A percentile compares a stretch with the other conserved stretches of the same genome.
These are phyloP conservation scores for Pachypanchax playfairii DNA, from an alignment of 2,113 vertebrate genomes.

Conservation along the genomic window DNA sequence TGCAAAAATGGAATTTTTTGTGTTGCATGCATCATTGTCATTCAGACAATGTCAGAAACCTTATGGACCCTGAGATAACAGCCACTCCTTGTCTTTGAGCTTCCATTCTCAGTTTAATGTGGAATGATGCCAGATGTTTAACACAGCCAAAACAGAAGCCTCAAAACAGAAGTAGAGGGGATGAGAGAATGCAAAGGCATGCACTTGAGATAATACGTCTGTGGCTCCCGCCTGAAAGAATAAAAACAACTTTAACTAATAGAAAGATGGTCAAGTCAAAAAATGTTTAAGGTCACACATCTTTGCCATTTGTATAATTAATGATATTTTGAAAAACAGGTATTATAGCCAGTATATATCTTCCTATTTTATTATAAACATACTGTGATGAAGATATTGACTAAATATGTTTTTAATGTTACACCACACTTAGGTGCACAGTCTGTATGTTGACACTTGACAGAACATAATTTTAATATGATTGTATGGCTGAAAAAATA, in stretches of 20 bases:
- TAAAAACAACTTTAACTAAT: conserved; percentile 43
- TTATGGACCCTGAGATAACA: conserved; percentile 50
- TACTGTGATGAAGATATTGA: too few species aligned
- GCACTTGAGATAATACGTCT: conserved; percentile 61
- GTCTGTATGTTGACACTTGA: neutral
- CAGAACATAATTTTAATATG: conserved; percentile 1
- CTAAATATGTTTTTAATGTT: too few species aligned
- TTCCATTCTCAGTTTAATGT: conserved; percentile 54
- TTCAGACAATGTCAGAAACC: conserved; percentile 37
- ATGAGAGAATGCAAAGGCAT: conserved; percentile 59
- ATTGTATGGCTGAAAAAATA: too few species aligned
- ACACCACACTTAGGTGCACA: too few species aligned
- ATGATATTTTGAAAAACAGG: neutral
- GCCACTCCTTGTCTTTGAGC: conserved; percentile 37
- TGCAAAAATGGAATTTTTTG: conserved; percentile 6
- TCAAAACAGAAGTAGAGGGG: conserved; percentile 49
- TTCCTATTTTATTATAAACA: too few species aligned
- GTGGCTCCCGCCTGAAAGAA: conserved; percentile 43
- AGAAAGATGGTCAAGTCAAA: conserved; percentile 27
- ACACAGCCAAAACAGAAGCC: conserved; percentile 55
- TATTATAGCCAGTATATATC: too few species aligned
- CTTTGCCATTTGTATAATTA: conserved; percentile 33
- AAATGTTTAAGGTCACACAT: conserved; percentile 29
- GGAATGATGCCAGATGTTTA: conserved; percentile 45
- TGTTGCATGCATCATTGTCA: conserved; percentile 18